Conservation (phyloP, 2,797 vertebrate genomes). For the Lacerta agilis region DNA sequence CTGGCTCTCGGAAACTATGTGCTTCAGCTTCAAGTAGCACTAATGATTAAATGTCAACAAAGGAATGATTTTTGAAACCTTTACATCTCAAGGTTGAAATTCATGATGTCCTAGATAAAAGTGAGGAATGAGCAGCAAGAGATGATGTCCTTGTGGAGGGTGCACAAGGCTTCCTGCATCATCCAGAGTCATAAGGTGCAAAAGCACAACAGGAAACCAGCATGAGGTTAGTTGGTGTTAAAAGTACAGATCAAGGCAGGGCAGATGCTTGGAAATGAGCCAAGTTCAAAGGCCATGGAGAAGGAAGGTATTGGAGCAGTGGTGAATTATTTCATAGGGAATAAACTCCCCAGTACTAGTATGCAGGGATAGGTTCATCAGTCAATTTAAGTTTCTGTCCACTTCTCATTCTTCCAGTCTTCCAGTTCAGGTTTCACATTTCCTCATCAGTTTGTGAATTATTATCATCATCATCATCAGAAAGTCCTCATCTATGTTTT, state of each 20-base stretch:
- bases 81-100: constrained; percentile 6
- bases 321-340: neutral
- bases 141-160: neutral
- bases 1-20: too few relatives aligned
- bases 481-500: too few relatives aligned
- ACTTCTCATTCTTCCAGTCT: too few relatives aligned
- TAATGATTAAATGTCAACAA: constrained; percentile 22
- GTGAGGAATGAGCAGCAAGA: neutral
- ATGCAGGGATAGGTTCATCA: too few relatives aligned
- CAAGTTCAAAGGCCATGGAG: neutral
- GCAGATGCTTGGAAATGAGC: neutral
- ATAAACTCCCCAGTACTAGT: too few relatives aligned
- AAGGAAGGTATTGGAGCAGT: neutral
- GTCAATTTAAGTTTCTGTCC: too few relatives aligned
- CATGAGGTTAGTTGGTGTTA: neutral
- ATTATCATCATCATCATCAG: too few relatives aligned
- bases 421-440: too few relatives aligned
- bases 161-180: neutral
- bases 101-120: neutral
- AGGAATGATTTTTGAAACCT: neutral
- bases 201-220: too few relatives aligned
- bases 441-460: too few relatives aligned
- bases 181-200: neutral
- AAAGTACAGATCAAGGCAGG: neutral
- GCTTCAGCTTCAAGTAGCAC: neutral